Conservation (phyloP, 2,113 vertebrate genomes). For the Protobothrops flavoviridis region DNA sequence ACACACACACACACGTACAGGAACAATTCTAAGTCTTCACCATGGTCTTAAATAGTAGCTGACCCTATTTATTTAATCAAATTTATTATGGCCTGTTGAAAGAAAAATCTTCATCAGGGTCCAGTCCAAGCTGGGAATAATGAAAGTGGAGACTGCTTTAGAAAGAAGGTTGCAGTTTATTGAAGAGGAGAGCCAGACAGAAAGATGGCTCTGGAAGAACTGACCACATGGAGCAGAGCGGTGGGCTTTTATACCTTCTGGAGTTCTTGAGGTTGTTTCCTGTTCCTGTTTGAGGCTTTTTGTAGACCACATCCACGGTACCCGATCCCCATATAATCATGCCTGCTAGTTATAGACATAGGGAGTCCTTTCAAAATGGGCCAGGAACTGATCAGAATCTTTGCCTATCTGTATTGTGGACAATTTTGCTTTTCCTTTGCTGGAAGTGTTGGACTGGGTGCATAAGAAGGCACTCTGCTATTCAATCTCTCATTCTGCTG, state of each 20-base stretch:
- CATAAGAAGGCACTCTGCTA: not conserved
- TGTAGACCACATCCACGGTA: not conserved
- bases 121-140: too few relatives aligned
- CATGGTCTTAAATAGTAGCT: not conserved
- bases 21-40: not conserved
- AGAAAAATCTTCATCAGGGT: too few relatives aligned
- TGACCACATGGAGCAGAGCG: too few relatives aligned
- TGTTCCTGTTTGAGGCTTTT: not conserved
- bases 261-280: too few relatives aligned
- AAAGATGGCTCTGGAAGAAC: too few relatives aligned
- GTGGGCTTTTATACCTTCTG: too few relatives aligned
- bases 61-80: not conserved
- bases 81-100: not conserved
- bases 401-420: not conserved
- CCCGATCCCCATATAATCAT: not conserved
- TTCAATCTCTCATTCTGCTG: not conserved
- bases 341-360: not conserved
- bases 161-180: too few relatives aligned
- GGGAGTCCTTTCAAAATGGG: not conserved
- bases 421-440: not conserved
- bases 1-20: not conserved
- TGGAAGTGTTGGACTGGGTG: not conserved
- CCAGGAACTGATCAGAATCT: not conserved
- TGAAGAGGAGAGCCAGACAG: too few relatives aligned
- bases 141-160: too few relatives aligned